phyloP scores from a whole-genome alignment of 2,113 vertebrate genomes.

The Ammodytes dubius region DNA sequence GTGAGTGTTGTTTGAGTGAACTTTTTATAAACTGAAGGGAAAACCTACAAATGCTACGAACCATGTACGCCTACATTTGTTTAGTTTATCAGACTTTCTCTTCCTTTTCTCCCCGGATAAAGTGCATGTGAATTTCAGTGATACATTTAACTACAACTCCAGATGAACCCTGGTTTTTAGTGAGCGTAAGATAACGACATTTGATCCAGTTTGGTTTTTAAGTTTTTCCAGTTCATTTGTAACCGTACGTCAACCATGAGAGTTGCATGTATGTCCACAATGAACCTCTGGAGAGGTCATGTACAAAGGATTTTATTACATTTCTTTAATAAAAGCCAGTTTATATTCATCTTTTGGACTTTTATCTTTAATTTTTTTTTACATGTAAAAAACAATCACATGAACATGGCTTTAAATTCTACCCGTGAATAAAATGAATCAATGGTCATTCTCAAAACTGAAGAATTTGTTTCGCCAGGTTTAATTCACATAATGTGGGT shows the following conservation, averaged over 20 bases:
- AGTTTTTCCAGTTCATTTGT: conserved; percentile 70
- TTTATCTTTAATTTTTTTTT: conserved; percentile 1
- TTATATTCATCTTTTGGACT: conserved; percentile 76
- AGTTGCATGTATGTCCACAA: conserved; percentile 95
- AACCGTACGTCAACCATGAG: conserved; percentile 91
- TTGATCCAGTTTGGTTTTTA: conserved; percentile 66
- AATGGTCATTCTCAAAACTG: not conserved
- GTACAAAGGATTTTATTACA: conserved; percentile 98
- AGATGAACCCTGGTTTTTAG: conserved; percentile 86
- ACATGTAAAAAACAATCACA: not conserved
- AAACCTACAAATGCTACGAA: conserved; percentile 80
- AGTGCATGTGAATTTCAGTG: conserved; percentile 91
- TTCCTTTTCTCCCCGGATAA: conserved; percentile 84
- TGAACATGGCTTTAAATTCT: not conserved
- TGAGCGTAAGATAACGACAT: conserved; percentile 79
- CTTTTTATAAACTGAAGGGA: conserved; percentile 55
- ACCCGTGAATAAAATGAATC: not conserved
- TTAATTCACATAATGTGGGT: not conserved
- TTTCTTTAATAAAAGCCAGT: conserved; percentile 99
- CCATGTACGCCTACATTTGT: conserved; percentile 85
- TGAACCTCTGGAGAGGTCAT: conserved; percentile 90
- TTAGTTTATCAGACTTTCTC: conserved; percentile 87
- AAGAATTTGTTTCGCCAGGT: not conserved
- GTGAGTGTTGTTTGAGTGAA: conserved; percentile 58
- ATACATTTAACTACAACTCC: conserved; percentile 89